Percentiles rank a stretch among this genome's conserved stretches.
phyloP scores from a whole-genome alignment of 2,797 vertebrate species.

The Ceyx erithaca region DNA sequence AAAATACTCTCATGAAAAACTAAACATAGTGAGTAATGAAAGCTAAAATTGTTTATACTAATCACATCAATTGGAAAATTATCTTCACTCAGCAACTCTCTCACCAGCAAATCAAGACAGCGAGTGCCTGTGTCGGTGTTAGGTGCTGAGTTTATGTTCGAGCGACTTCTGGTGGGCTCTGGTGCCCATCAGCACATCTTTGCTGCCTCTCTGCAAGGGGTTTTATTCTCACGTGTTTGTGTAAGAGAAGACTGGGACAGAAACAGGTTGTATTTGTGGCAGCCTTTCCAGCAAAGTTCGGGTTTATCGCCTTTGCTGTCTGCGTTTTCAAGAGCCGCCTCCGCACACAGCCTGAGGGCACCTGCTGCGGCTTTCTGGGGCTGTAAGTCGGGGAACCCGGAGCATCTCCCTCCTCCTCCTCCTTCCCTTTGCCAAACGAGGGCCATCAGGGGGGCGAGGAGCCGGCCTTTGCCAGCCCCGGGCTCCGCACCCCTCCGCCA shows the following conservation, averaged over 20 bases:
- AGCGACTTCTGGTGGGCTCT: not conserved
- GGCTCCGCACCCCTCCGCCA: not conserved
- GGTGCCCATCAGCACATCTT: not conserved
- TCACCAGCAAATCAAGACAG: conserved; percentile 30
- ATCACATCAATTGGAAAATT: conserved; percentile 36
- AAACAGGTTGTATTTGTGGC: not conserved
- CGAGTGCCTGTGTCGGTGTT: not conserved
- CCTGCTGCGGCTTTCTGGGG: not conserved
- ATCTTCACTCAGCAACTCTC: conserved; percentile 56
- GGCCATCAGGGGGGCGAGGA: too few species aligned
- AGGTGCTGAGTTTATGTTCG: not conserved
- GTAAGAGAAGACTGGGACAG: conserved; percentile 4
- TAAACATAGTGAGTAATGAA: conserved; percentile 55
- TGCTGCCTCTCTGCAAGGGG: not conserved
- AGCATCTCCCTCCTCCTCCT: not conserved
- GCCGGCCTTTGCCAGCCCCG: too few species aligned
- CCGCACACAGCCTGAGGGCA: not conserved
- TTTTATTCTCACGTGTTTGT: not conserved
- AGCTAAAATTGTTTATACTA: conserved; percentile 47
- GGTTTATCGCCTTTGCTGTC: not conserved
- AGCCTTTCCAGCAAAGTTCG: conserved; percentile 6
- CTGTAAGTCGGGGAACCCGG: not conserved
- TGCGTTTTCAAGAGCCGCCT: not conserved
- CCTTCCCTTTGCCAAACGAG: too few species aligned
- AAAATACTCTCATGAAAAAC: conserved; percentile 60